phyloP scores from a whole-genome alignment of 2,113 vertebrate species.

The Neotragus pygmaeus region DNA sequence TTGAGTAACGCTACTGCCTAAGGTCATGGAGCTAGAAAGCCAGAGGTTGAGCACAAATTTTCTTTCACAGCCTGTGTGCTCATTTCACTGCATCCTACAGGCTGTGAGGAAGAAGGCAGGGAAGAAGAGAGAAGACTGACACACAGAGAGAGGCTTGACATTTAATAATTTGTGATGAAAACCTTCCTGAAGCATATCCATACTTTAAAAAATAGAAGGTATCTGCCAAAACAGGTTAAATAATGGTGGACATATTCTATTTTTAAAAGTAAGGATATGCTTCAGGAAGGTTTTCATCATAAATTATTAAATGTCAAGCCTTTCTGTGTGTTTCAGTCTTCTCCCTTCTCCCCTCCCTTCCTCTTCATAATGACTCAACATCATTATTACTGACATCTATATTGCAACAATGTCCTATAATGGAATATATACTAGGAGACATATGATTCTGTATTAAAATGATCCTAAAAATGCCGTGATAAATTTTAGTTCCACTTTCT shows the following conservation, averaged over 20 bases:
- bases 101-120: too few relatives aligned
- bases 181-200: neutral
- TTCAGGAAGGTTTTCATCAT: slow-evolving; percentile 6
- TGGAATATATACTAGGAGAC: neutral
- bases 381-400: neutral
- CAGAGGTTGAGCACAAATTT: neutral
- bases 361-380: neutral
- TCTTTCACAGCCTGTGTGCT: neutral
- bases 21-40: neutral
- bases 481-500: neutral
- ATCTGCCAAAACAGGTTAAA: neutral
- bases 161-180: neutral
- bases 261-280: neutral
- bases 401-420: neutral
- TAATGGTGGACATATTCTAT: neutral
- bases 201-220: neutral
- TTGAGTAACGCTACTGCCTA: neutral
- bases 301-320: neutral
- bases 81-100: neutral
- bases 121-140: neutral
- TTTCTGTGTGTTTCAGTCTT: neutral
- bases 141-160: neutral
- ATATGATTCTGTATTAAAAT: neutral
- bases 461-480: neutral
- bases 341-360: too few relatives aligned